Percentiles rank a stretch among this genome's conserved stretches.
Conservation (phyloP, 2,888 invertebrate species). For the Cerceris ruficornis region DNA sequence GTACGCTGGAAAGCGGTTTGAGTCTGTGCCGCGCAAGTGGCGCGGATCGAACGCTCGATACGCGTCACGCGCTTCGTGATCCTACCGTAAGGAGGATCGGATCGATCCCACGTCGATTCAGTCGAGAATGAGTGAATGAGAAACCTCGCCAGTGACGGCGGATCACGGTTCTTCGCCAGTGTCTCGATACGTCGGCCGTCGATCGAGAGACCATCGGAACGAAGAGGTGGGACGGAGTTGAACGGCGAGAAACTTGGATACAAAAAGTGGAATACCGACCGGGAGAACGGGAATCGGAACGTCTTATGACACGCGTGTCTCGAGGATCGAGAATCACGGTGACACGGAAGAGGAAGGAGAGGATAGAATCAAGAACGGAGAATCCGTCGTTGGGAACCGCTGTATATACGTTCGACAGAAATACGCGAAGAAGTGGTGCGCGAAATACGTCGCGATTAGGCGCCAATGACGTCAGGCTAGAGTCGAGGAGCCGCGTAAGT, state of each 20-base stretch:
- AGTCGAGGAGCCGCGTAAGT: conserved; percentile 57
- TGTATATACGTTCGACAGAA: conserved; percentile 23
- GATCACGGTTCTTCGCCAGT: not conserved
- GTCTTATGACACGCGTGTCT: not conserved
- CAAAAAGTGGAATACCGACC: not conserved
- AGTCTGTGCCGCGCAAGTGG: conserved; percentile 37
- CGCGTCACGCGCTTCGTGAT: conserved; percentile 34
- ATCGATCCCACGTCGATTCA: not conserved
- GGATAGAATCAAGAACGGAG: not conserved
- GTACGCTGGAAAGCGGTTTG: conserved; percentile 35
- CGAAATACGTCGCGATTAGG: conserved; percentile 72
- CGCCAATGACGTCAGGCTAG: conserved; percentile 76
- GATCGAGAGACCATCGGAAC: not conserved
- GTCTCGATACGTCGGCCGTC: no score
- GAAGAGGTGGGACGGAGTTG: not conserved
- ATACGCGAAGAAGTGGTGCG: conserved; percentile 49
- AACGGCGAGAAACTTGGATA: no score
- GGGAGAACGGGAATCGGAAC: not conserved
- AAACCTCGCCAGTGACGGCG: not conserved
- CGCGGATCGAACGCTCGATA: conserved; percentile 46
- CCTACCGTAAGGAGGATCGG: conserved; percentile 31
- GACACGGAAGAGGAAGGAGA: not conserved
- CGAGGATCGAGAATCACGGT: not conserved
- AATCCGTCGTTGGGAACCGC: conserved; percentile 12
- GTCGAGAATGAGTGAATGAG: conserved; percentile 21